A percentile compares a stretch with the other conserved stretches of the same genome.
These are phyloP conservation scores for Rousettus leschenaultii DNA, from an alignment of 2,113 vertebrate genomes.

Conservation along the genomic window DNA sequence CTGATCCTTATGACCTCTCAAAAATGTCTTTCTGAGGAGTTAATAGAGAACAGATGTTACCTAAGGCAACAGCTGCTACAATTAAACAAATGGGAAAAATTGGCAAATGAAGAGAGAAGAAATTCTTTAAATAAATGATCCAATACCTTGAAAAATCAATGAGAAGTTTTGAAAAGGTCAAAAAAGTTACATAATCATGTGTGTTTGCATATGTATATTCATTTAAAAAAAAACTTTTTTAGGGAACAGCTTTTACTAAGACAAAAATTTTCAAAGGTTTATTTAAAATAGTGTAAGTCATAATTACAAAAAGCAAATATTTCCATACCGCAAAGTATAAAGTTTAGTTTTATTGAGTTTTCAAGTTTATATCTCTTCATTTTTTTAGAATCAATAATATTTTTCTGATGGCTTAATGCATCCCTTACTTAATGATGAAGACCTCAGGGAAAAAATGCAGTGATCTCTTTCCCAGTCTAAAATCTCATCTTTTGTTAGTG, in stretches of 20 bases:
- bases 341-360: background rate
- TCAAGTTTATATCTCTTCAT: background rate
- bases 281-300: background rate
- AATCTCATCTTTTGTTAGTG: background rate
- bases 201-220: background rate
- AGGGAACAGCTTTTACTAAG: background rate
- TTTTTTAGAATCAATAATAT: background rate
- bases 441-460: background rate
- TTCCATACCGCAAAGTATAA: background rate
- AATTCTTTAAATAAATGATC: slow-evolving; percentile 42
- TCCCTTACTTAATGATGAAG: background rate
- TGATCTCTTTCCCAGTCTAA: background rate
- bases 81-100: slow-evolving; percentile 65
- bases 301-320: background rate
- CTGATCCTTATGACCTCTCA: slow-evolving; percentile 46
- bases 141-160: slow-evolving; percentile 12
- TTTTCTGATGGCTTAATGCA: background rate
- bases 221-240: background rate
- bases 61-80: slow-evolving; percentile 66
- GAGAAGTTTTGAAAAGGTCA: slow-evolving; percentile 43
- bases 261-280: background rate
- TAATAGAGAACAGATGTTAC: slow-evolving; percentile 74
- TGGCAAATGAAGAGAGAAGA: slow-evolving; percentile 45
- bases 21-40: slow-evolving; percentile 64
- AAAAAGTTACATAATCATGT: background rate